Conservation (phyloP, 1,140 invertebrate genomes). For the Euwallacea fornicatus region DNA sequence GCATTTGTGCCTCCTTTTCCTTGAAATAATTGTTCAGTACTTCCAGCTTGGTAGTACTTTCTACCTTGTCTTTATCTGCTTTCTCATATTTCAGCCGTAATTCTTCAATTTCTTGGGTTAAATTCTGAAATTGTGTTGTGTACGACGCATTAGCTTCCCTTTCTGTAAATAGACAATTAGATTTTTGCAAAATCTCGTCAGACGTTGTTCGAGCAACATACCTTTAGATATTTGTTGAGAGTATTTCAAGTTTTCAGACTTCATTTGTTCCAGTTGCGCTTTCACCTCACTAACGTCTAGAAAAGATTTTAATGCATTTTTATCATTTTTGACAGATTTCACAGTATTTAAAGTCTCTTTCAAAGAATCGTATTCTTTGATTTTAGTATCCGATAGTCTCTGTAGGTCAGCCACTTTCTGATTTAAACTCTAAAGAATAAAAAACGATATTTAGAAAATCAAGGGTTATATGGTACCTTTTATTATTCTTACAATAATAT, state of each 20-base stretch:
- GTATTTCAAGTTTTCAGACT: constrained; percentile 53
- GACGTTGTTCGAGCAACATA: not conserved
- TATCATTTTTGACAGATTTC: constrained; percentile 53
- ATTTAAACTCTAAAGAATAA: constrained; percentile 32
- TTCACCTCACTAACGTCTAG: constrained; percentile 56
- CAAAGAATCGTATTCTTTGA: constrained; percentile 49
- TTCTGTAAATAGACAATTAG: constrained; percentile 42
- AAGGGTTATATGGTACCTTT: not conserved
- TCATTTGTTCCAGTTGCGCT: constrained; percentile 56
- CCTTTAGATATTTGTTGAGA: constrained; percentile 51
- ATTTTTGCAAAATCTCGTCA: too few relatives aligned
- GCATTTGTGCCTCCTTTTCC: constrained; percentile 80
- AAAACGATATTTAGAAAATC: too few relatives aligned
- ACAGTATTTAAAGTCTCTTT: constrained; percentile 56
- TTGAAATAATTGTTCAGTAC: constrained; percentile 87
- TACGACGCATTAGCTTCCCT: constrained; percentile 48
- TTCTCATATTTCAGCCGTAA: constrained; percentile 68
- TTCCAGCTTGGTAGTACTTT: constrained; percentile 79
- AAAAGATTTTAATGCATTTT: constrained; percentile 52
- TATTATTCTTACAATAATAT: constrained; percentile 30
- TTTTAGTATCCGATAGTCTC: constrained; percentile 47
- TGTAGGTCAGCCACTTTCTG: constrained; percentile 41
- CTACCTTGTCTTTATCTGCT: constrained; percentile 75
- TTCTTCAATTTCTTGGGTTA: constrained; percentile 56
- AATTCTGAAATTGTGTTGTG: constrained; percentile 41